These are phyloP conservation scores for Steinernema scapterisci DNA, from an alignment of 2,888 invertebrate species.

Conservation along the genomic window DNA sequence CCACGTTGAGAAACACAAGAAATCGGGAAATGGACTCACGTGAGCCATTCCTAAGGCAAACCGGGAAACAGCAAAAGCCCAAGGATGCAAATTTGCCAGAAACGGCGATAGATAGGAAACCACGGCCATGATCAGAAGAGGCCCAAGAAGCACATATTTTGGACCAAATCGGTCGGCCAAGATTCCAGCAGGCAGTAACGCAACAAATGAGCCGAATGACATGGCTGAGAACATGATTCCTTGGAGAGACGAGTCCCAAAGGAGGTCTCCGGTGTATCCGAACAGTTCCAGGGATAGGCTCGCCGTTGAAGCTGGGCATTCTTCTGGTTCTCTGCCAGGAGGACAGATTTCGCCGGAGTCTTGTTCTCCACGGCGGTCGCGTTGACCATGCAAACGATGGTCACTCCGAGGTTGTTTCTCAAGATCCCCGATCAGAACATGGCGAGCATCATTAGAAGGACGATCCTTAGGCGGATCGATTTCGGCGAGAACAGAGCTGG, in stretches of 20 bases:
- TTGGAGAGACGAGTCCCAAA: conserved; percentile 54
- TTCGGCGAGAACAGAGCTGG: not conserved
- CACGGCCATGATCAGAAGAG: conserved; percentile 40
- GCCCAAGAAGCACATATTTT: conserved; percentile 49
- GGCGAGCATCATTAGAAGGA: not conserved
- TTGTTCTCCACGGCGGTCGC: not conserved
- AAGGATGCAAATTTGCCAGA: conserved; percentile 45
- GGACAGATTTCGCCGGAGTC: not conserved
- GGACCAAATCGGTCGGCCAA: conserved; percentile 56
- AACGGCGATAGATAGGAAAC: conserved; percentile 47
- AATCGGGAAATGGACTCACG: not conserved
- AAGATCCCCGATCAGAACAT: not conserved
- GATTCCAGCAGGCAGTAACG: conserved; percentile 49
- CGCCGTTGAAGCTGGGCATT: not conserved
- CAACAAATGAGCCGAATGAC: conserved; percentile 55
- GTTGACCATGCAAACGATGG: conserved; percentile 5
- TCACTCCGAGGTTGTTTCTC: not conserved
- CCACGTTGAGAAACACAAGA: too few species aligned
- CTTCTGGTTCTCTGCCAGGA: not conserved
- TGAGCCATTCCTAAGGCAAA: conserved; percentile 56
- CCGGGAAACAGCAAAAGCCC: conserved; percentile 45
- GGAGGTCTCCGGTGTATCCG: conserved; percentile 45
- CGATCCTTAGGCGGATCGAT: not conserved
- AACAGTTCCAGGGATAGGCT: not conserved
- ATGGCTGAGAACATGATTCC: conserved; percentile 52